Base-by-base conservation (phyloP, 2,888 invertebrate species). In the Campoplex capitator region DNA sequence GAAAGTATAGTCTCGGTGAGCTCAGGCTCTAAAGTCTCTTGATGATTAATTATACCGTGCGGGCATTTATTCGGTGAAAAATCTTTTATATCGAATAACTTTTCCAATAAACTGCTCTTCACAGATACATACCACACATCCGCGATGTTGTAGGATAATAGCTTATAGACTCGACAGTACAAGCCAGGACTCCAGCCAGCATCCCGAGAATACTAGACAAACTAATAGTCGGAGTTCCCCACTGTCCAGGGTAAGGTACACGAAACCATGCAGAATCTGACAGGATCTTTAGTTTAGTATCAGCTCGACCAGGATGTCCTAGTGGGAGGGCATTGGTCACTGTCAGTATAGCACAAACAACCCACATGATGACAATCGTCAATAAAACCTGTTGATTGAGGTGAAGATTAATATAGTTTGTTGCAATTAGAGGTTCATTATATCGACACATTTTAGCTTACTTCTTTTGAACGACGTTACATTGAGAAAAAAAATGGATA, bases 91-190 rank as follows among this genome's bases (percentile, higher is more conserved):
- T n/a, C n/a, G n/a, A n/a, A n/a, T n/a, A n/a, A n/a, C n/a, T n/a
- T n/a, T n/a, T n/a, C n/a, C n/a, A n/a, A 38, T 38, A 38, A 38
- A 6, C 38, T 3, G 6, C 38, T 38, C 38, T 38, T 38, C 38
- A 38, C 6, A 38, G 6, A 38, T 71, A 35, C 78, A 23, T 54
- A 84, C 97, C 96, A 89, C 97, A 96, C 97, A 97, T 97, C 93
- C 96, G 96, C 0, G 98, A 97, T 1, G 98, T 98, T n/a, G 98
- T 98, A 78, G 98, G 98, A 94, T 98, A 98, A 93, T 98, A 98
- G 91, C 98, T 98, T 86, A 98, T 96, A 6, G 97, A 97, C 94
- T 97, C 97, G 18, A 97, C 97, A 0, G 97, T 97, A 89, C 97
- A 97, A 0, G 97, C 97, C 51, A 97, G 93, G 35, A 97, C 97